Conservation (phyloP, 2,113 vertebrate genomes). For the Dasyprocta punctata region DNA sequence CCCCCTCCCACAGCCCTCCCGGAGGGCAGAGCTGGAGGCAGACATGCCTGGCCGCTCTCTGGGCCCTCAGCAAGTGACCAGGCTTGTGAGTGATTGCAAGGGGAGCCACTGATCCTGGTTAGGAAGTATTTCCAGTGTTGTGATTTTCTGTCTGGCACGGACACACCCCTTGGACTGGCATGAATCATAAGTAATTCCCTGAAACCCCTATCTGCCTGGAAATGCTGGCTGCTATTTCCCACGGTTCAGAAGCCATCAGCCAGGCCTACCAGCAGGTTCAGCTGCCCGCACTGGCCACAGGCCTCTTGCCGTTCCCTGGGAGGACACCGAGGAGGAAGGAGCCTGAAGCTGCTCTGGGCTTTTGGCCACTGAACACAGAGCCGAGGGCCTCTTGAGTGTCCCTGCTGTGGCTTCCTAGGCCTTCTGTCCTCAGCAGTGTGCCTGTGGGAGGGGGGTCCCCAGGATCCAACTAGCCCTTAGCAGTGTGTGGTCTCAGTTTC, state of each 20-base stretch:
- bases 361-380: background rate
- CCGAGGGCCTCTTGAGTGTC: background rate
- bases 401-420: background rate
- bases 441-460: background rate
- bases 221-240: conserved; percentile 60
- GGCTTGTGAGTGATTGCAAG: background rate
- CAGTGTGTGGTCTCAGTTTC: background rate
- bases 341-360: background rate
- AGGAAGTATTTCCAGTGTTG: conserved; percentile 51
- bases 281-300: background rate
- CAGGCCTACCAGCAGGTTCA: conserved; percentile 22
- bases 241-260: conserved; percentile 37
- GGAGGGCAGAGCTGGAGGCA: background rate
- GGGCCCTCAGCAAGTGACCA: background rate
- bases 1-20: background rate
- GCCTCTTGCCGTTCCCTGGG: background rate
- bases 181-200: conserved; percentile 72
- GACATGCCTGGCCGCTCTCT: background rate
- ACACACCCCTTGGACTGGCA: conserved; percentile 52
- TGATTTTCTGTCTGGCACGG: conserved; percentile 57
- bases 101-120: background rate
- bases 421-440: background rate
- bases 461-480: background rate
- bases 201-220: conserved; percentile 68
- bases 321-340: background rate